Conservation (phyloP, 2,797 vertebrate genomes). For the Chromis chromis region DNA sequence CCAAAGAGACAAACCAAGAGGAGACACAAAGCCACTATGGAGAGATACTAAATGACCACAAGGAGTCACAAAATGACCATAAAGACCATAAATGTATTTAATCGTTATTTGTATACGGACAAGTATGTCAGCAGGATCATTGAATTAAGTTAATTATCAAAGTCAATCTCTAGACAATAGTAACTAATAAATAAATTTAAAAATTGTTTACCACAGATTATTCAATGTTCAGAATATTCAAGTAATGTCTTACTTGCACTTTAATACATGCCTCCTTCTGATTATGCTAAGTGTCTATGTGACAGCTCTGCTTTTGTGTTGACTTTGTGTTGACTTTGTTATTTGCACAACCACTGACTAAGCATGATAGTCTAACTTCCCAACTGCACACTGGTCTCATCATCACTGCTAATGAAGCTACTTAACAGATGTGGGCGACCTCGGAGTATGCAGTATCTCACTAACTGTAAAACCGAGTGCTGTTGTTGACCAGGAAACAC, state of each 20-base stretch:
- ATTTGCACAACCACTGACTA: conserved; percentile 35
- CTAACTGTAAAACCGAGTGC: conserved; percentile 5
- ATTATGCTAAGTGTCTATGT: not conserved
- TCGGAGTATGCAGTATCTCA: conserved; percentile 25
- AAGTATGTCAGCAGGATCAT: too few relatives aligned
- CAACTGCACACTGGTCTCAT: conserved; percentile 36
- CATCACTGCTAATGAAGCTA: conserved; percentile 25
- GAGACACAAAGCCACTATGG: not conserved
- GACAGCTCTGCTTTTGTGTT: conserved; percentile 24
- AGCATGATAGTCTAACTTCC: conserved; percentile 28
- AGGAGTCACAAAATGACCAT: not conserved
- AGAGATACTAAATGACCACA: not conserved
- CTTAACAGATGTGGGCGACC: conserved; percentile 46
- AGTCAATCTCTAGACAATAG: too few relatives aligned
- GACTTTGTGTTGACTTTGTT: conserved; percentile 41
- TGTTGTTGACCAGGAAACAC: conserved; percentile 7
- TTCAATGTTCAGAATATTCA: too few relatives aligned
- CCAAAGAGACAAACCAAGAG: not conserved
- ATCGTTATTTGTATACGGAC: too few relatives aligned
- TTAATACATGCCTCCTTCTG: not conserved
- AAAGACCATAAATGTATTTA: not conserved
- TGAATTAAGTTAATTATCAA: too few relatives aligned
- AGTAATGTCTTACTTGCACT: not conserved
- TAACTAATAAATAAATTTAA: not conserved
- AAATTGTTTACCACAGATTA: not conserved